Evolutionary conservation across 2,113 vertebrate species (phyloP).

Genomic region (Ophthalmolycus amberensis): DNA sequence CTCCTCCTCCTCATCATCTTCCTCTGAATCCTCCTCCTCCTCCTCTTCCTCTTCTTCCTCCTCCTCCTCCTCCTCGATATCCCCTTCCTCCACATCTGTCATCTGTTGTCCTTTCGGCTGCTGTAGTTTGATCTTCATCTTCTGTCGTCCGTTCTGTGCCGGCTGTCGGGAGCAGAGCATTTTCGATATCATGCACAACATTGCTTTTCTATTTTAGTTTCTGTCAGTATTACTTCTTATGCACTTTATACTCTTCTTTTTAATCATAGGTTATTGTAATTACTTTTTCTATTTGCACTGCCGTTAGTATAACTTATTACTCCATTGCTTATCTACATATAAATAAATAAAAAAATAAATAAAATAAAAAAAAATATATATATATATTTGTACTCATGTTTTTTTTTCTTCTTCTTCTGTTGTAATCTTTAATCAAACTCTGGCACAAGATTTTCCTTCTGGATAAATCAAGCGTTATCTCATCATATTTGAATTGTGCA

Average conservation of each 20-base stretch:
- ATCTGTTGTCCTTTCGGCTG: slow-evolving; percentile 46
- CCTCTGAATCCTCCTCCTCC: fast-evolving
- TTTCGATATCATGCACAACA: too few relatives aligned
- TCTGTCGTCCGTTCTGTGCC: slow-evolving; percentile 47
- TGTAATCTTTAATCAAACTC: background rate
- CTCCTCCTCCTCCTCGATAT: background rate
- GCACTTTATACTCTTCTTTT: too few relatives aligned
- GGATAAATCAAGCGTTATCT: background rate
- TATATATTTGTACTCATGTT: too few relatives aligned
- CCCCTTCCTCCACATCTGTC: slow-evolving; percentile 37
- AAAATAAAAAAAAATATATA: too few relatives aligned
- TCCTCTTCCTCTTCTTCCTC: background rate
- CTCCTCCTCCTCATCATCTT: fast-evolving
- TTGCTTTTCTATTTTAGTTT: too few relatives aligned
- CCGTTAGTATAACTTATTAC: too few relatives aligned
- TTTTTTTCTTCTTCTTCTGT: too few relatives aligned
- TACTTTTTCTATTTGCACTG: too few relatives aligned
- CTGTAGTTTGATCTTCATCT: slow-evolving; percentile 37
- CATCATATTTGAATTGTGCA: background rate
- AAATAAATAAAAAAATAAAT: too few relatives aligned
- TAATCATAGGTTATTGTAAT: too few relatives aligned
- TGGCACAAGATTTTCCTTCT: background rate
- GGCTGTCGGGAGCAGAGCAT: background rate
- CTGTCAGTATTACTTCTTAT: too few relatives aligned
- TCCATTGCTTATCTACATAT: background rate